Evolutionary conservation across 1,140 invertebrate species (phyloP).

Genomic region (Liolophura sinensis): DNA sequence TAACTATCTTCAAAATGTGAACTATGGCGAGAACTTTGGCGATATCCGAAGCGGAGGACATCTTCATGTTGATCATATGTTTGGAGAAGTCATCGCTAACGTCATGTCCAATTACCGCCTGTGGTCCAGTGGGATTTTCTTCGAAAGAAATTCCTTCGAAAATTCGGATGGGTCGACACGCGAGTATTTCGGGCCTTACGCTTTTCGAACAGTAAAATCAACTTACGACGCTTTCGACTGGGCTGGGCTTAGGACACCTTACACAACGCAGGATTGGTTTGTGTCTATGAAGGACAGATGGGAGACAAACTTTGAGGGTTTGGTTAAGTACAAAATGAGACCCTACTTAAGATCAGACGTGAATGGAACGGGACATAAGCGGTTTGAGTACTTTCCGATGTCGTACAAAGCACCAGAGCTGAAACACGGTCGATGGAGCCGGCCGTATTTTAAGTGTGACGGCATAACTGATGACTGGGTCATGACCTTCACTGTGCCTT

Average conservation of each 20-base stretch:
- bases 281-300: slow-evolving; percentile 24
- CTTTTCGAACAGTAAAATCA: slow-evolving; percentile 21
- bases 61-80: slow-evolving; percentile 42
- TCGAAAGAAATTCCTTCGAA: slow-evolving; percentile 94
- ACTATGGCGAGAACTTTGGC: slow-evolving; percentile 33
- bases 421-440: slow-evolving; percentile 83
- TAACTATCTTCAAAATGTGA: slow-evolving; percentile 36
- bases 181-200: slow-evolving; percentile 41
- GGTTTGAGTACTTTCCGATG: slow-evolving; percentile 72
- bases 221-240: slow-evolving; percentile 28
- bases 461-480: slow-evolving; percentile 88
- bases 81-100: slow-evolving; percentile 75
- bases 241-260: slow-evolving; percentile 26
- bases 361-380: slow-evolving; percentile 37
- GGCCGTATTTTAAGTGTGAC: slow-evolving; percentile 91
- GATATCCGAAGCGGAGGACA: slow-evolving; percentile 32
- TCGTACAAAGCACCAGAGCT: slow-evolving; percentile 66
- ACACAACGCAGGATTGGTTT: slow-evolving; percentile 33
- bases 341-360: slow-evolving; percentile 75
- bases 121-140: slow-evolving; percentile 88
- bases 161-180: slow-evolving; percentile 59
- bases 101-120: slow-evolving; percentile 83
- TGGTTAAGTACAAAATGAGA: slow-evolving; percentile 29
- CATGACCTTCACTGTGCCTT: slow-evolving; percentile 90
- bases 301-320: slow-evolving; percentile 24